Evolutionary conservation across 2,113 vertebrate species (phyloP), one percentile per base, ranked within the genome.

Genomic region (Collichthys lucidus): DNA sequence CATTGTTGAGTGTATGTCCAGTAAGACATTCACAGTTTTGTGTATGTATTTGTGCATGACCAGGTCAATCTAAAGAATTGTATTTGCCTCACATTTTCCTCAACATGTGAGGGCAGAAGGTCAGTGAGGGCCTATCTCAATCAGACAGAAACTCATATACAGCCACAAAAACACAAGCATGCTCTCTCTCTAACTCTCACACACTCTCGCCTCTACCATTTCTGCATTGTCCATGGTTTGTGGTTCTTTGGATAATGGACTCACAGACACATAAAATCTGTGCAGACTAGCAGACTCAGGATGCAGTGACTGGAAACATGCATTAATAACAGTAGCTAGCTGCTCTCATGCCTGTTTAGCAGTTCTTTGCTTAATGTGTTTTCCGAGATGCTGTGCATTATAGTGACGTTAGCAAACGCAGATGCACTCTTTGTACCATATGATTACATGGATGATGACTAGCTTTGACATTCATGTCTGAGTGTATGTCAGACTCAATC

Each of bases 191-290:
- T 35, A 63, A 57, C 50, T 61, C 53, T 57, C 11, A 9, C 61
- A 16, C 19, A n/a, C 74, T 46, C 40, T 78, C 4, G 2, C 22
- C 29, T 22, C 26, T 53, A 4, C 17, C 42, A 46, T 42, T 47
- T 66, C 35, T 87, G 46, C 55, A 24, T 26, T 35, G 31, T 47
- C 53, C 7, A 42, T 64, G 31, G 50, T 42, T 62, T 68, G 77
- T 56, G 14, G 14, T 76, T 72, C 40, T 69, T 72, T 80, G 29
- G 47, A 63, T 83, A 79, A 84, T 78, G 61, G 73, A 77, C 52
- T 65, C 66, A 31, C 53, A 82, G 60, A 63, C 50, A 67, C 44
- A 66, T 77, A 47, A 53, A 80, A 56, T 68, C 20, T 77, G 24
- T 4, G 0, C 57, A 74, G 46, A 11, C 10, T 40, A 52, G 50